These are phyloP conservation scores for Acronicta aceris DNA, from an alignment of 2,888 invertebrate species.

Conservation along the genomic window DNA sequence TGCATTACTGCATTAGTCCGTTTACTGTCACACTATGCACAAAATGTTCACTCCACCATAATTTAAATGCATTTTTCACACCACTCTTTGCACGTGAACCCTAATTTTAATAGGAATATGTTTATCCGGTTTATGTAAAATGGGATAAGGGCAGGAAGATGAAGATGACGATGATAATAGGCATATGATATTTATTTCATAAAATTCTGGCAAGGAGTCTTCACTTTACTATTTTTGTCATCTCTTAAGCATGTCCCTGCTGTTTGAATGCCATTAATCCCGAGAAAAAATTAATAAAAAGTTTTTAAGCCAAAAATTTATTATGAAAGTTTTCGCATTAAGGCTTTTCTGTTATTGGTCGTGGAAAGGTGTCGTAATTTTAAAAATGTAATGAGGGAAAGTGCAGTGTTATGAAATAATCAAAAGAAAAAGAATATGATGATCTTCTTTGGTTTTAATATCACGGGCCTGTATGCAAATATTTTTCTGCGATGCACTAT, in stretches of 20 bases:
- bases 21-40: constrained; percentile 28
- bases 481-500: constrained; percentile 22
- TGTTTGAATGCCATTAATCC: constrained; percentile 20
- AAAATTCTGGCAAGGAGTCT: too few relatives aligned
- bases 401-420: background rate
- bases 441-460: constrained; percentile 10
- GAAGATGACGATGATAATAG: too few relatives aligned
- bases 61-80: constrained; percentile 44
- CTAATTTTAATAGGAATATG: too few relatives aligned
- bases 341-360: constrained; percentile 15
- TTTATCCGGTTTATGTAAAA: too few relatives aligned
- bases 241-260: background rate
- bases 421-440: background rate
- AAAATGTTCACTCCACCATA: constrained; percentile 32
- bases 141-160: too few relatives aligned
- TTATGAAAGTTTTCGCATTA: constrained; percentile 26
- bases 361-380: constrained; percentile 12
- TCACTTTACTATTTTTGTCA: too few relatives aligned
- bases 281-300: constrained; percentile 21
- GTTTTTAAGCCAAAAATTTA: constrained; percentile 17
- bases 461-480: constrained; percentile 13
- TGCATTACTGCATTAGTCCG: constrained; percentile 45
- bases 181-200: too few relatives aligned
- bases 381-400: background rate
- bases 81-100: constrained; percentile 8